Base-by-base conservation (phyloP, 2,113 vertebrate genomes). In the Pontoporia blainvillei region DNA sequence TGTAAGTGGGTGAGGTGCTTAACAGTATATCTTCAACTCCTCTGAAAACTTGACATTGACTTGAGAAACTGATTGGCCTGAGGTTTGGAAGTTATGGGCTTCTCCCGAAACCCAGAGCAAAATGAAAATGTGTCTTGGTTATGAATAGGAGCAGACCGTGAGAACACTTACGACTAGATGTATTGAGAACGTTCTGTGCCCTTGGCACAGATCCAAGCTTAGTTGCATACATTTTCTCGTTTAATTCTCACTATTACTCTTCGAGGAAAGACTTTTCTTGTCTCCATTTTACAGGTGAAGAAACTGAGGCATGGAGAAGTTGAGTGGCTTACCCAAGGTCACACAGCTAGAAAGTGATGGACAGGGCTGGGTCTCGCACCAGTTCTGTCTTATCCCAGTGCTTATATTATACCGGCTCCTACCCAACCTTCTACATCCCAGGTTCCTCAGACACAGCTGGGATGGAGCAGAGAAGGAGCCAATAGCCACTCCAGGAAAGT, bases 131-230 rank as follows among this genome's bases (percentile, higher is more conserved):
- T 49, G 11, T 75, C 29, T 71, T 29, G 62, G 54, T 71, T 90
- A 25, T 13, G 5, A 83, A 27, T 7, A 14, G 61, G 29, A 59
- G 6, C 2, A 9, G 44, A 69, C 39, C 3, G 5, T 18, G 39
- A 84, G 73, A 11, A 39, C 10, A 1, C 7, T 64, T 4, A 34
- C 0, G 18, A 5, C 52, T 36, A 2, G 49, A 36, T 1, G 34
- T 13, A 13, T 15, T 23, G 54, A 72, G 81, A 49, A 11, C 14
- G 7, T 61, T 49, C 75, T 75, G 27, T 39, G n/a, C 8, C 27
- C 29, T 10, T 11, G 52, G 75, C n/a, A 12, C 15, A n/a, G 34
- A 79, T 29, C n/a, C 46, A 27, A 41, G 3, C 41, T 62, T 52
- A 5, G 5, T 27, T 49, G 5, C 17, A 0, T 27, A 31, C 3